Conservation (phyloP, 2,797 vertebrate genomes). For the Petrocephalus sullivani region DNA sequence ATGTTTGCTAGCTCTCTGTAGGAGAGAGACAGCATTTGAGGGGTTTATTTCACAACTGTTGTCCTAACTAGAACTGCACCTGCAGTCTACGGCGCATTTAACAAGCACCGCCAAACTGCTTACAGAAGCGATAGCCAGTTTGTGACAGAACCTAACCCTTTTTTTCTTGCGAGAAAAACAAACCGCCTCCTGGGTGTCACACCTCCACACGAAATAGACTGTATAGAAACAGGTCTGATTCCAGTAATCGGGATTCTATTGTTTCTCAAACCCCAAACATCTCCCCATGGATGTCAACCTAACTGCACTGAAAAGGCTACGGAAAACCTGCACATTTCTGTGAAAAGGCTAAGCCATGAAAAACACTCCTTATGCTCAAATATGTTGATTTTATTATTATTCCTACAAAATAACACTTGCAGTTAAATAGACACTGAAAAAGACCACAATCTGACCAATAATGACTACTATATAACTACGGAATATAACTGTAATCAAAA, state of each 20-base stretch:
- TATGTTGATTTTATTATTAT: background rate
- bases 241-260: background rate
- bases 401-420: background rate
- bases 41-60: slow-evolving; percentile 13
- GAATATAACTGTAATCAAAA: background rate
- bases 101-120: background rate
- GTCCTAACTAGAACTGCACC: background rate
- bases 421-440: background rate
- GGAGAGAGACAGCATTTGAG: background rate
- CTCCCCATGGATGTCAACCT: background rate
- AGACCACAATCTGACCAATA: background rate
- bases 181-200: background rate
- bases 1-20: background rate
- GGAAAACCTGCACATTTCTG: background rate
- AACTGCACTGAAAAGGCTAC: background rate
- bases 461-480: background rate
- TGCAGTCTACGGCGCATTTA: background rate
- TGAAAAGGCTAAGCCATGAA: background rate
- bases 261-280: background rate
- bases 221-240: background rate
- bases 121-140: background rate
- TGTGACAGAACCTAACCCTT: background rate
- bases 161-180: background rate
- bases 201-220: background rate
- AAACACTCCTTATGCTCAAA: background rate